phyloP scores from a whole-genome alignment of 2,113 vertebrate genomes.

The Odontesthes bonariensis region DNA sequence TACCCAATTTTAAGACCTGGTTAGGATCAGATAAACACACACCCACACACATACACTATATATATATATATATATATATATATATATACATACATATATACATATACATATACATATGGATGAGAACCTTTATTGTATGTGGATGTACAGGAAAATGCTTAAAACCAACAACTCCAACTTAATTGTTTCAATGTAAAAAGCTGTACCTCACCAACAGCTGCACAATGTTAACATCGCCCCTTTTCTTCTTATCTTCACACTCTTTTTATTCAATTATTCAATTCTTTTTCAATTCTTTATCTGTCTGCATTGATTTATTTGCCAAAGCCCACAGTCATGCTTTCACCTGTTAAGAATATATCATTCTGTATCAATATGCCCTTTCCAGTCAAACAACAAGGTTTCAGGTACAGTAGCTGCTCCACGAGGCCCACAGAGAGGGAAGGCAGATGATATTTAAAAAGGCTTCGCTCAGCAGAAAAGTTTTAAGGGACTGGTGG shows the following conservation, averaged over 20 bases:
- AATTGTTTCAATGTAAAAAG: constrained; percentile 56
- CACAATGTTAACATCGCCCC: constrained; percentile 42
- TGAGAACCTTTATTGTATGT: not conserved
- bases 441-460: constrained; percentile 56
- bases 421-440: constrained; percentile 27
- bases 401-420: constrained; percentile 41
- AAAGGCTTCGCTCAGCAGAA: constrained; percentile 52
- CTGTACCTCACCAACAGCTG: constrained; percentile 39
- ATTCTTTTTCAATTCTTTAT: constrained; percentile 22
- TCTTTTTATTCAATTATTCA: constrained; percentile 29
- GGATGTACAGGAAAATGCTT: constrained; percentile 7
- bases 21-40: too few relatives aligned
- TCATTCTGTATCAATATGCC: constrained; percentile 32
- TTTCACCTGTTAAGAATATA: constrained; percentile 15
- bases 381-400: constrained; percentile 52
- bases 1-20: too few relatives aligned
- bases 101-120: too few relatives aligned
- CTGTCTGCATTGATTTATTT: constrained; percentile 29
- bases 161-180: constrained; percentile 64
- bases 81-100: too few relatives aligned
- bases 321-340: constrained; percentile 26
- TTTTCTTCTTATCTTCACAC: constrained; percentile 5
- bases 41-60: too few relatives aligned
- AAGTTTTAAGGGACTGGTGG: constrained; percentile 46
- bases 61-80: too few relatives aligned